Conservation (phyloP, 2,113 vertebrate genomes). For the Pimephales promelas region DNA sequence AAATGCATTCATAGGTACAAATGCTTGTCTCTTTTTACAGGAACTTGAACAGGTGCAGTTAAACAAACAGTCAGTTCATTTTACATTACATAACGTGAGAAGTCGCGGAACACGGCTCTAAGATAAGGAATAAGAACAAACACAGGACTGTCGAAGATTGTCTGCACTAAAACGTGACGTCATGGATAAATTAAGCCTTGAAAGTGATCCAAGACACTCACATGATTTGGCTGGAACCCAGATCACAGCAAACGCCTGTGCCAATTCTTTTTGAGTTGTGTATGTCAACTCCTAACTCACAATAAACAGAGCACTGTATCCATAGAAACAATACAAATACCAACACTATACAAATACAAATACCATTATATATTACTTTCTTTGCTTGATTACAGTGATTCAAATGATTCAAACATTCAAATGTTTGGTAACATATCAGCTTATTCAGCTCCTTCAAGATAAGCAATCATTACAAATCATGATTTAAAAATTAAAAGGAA, state of each 20-base stretch:
- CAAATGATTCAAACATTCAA: no score
- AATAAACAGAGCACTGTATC: not conserved
- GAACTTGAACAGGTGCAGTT: slow-evolving; percentile 23
- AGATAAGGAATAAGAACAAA: slow-evolving; percentile 44
- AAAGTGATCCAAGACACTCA: slow-evolving; percentile 25
- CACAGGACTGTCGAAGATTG: not conserved
- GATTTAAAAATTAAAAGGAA: not conserved
- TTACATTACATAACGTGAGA: slow-evolving; percentile 39
- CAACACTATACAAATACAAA: not conserved
- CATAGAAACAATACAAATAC: slow-evolving; percentile 22
- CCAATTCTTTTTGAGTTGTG: slow-evolving; percentile 8
- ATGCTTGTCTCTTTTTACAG: not conserved
- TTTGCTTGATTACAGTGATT: not conserved
- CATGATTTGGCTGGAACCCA: slow-evolving; percentile 39
- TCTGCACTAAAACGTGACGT: slow-evolving; percentile 21
- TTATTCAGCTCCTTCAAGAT: not conserved
- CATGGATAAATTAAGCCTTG: slow-evolving; percentile 39
- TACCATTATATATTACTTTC: not conserved
- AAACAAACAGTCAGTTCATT: slow-evolving; percentile 15
- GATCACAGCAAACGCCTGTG: slow-evolving; percentile 33
- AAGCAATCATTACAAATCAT: not conserved
- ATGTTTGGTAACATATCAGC: not conserved
- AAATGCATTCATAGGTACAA: not conserved
- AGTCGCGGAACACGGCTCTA: slow-evolving; percentile 23
- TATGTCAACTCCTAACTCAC: not conserved